Percentiles rank a stretch among this genome's conserved stretches.
Evolutionary conservation across 2,113 vertebrate genomes (phyloP).

Genomic region (Toxotes chatareus): DNA sequence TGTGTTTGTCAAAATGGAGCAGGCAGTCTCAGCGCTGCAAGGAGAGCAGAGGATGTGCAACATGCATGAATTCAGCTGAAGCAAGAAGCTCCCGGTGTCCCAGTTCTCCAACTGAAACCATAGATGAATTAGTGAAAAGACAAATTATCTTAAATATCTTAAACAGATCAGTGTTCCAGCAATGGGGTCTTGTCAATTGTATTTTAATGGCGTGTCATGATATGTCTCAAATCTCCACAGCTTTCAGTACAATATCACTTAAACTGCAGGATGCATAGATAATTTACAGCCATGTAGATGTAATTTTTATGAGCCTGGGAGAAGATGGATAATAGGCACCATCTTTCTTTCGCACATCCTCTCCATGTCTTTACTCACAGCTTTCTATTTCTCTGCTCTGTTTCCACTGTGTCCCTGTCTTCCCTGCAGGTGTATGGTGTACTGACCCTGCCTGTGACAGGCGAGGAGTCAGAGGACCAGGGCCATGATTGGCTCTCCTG

Average conservation of each 20-base stretch:
- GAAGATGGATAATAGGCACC: constrained; percentile 23
- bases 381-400: background rate
- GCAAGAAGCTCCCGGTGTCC: constrained; percentile 24
- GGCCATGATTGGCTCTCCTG: constrained; percentile 85
- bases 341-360: constrained; percentile 31
- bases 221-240: constrained; percentile 31
- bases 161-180: constrained; percentile 25
- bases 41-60: constrained; percentile 60
- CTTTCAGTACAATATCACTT: constrained; percentile 36
- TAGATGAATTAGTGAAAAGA: constrained; percentile 64
- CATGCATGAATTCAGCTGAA: constrained; percentile 59
- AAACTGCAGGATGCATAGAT: constrained; percentile 45
- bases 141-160: constrained; percentile 63
- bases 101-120: constrained; percentile 39
- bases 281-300: constrained; percentile 48
- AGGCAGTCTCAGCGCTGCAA: constrained; percentile 56
- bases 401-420: background rate
- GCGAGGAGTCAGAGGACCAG: constrained; percentile 82
- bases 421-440: constrained; percentile 83
- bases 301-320: constrained; percentile 49
- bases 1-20: constrained; percentile 75
- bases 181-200: constrained; percentile 26
- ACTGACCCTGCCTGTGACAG: constrained; percentile 83
- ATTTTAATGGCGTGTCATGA: constrained; percentile 38
- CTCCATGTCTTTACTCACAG: background rate